These are phyloP conservation scores for Eclectus roratus DNA, from an alignment of 2,113 vertebrate genomes.

Conservation along the genomic window DNA sequence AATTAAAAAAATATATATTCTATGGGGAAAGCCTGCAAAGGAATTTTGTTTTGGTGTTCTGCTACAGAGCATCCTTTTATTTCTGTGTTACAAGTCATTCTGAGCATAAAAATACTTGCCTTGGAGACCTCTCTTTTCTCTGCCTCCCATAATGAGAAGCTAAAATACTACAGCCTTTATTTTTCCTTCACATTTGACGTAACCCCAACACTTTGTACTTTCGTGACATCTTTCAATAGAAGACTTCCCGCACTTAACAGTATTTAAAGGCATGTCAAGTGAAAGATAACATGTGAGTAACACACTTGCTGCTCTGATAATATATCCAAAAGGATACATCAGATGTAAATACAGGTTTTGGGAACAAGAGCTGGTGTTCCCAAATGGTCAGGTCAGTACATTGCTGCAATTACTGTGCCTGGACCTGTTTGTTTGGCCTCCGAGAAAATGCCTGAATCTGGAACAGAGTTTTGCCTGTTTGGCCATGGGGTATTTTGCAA, in stretches of 20 bases:
- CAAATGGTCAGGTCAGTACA: fast-evolving
- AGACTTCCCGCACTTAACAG: background rate
- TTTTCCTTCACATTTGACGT: background rate
- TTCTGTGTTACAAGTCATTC: background rate
- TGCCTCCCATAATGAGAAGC: background rate
- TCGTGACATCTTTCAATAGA: background rate
- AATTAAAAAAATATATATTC: background rate
- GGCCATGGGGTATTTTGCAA: background rate
- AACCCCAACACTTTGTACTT: background rate
- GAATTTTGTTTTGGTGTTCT: slow-evolving; percentile 31
- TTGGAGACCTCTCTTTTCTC: background rate
- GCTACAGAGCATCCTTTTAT: background rate
- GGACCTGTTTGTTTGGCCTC: fast-evolving
- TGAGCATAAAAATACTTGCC: background rate
- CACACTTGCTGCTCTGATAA: background rate
- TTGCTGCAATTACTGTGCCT: background rate
- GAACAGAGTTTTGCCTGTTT: background rate
- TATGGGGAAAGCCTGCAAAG: background rate
- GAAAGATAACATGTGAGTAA: background rate
- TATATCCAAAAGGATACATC: background rate
- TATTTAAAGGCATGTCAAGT: background rate
- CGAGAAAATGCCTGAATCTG: fast-evolving
- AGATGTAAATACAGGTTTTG: background rate
- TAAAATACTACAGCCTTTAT: background rate
- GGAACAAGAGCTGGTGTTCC: background rate